Percentiles rank a stretch among this genome's conserved stretches.
These are phyloP conservation scores for Lithobates sylvaticus DNA, from an alignment of 2,797 vertebrate genomes.

Conservation along the genomic window DNA sequence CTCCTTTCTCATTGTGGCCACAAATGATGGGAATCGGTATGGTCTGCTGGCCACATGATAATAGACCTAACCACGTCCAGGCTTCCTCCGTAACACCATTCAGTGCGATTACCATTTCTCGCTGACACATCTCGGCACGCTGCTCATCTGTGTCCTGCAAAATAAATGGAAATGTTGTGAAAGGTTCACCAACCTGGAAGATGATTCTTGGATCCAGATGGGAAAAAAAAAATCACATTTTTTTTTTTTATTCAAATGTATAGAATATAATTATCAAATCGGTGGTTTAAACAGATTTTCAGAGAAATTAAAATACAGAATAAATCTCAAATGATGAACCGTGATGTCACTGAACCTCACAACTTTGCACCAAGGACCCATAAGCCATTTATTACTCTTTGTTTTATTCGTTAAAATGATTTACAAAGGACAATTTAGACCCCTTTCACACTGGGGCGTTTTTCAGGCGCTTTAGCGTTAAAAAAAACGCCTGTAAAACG, in stretches of 20 bases:
- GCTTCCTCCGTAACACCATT: constrained; percentile 42
- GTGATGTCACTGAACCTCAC: no score
- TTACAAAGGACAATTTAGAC: no score
- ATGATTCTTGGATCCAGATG: background rate
- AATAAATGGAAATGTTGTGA: constrained; percentile 4
- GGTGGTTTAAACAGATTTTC: no score
- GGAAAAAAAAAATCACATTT: background rate
- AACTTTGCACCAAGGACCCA: no score
- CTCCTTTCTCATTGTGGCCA: constrained; percentile 67
- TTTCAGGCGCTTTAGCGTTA: no score
- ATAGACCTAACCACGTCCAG: constrained; percentile 65
- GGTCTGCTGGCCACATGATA: constrained; percentile 69
- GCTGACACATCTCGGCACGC: constrained; percentile 26
- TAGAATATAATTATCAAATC: no score
- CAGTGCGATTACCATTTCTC: background rate
- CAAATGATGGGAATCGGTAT: constrained; percentile 68
- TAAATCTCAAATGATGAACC: no score
- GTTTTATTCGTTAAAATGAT: no score
- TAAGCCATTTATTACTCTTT: no score
- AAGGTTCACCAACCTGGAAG: background rate
- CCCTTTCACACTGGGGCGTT: no score
- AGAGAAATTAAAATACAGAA: no score
- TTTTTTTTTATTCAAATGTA: background rate
- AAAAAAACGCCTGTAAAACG: no score
- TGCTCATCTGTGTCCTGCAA: background rate